Base-by-base conservation (phyloP, 2,113 vertebrate genomes). In the Eurypyga helias region DNA sequence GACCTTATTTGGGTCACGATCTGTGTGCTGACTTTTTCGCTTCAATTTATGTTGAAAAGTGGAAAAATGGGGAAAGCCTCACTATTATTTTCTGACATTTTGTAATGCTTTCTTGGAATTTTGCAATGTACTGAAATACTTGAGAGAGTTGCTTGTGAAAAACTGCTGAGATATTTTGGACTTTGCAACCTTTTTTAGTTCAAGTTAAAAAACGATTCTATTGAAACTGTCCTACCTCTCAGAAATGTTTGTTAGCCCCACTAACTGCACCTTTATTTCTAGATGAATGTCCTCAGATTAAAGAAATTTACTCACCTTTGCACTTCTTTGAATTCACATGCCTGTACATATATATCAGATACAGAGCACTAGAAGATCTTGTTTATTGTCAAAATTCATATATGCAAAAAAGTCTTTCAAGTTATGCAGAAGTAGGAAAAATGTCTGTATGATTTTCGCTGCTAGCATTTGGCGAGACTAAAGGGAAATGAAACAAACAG, bases 381-480 rank as follows among this genome's bases (percentile, higher is more conserved):
- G 29, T 70, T 67, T 88, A 81, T 60, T 93, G 54, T 88, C 51
- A 70, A 80, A 96, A 89, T 95, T 78, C 85, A 87, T 60, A 34
- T 51, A 60, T 87, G 87, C 87, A 89, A 89, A 90, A 64, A 48
- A 58, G 58, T 13, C 85, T 96, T 94, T 73, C 64, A 89, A 78
- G 83, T 90, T 84, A 87, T 64, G 87, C 75, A 93, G 20, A 72
- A 89, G 34, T 34, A 65, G 77, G 91, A 91, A 81, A 72, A 72
- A 82, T 79, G 51, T 85, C 65, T 90, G 62, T 83, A 41, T 36
- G 77, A 58, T 87, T 94, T 93, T 83, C 36, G 80, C 93, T 96
- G 78, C 93, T 90, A 87, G 88, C 77, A 86, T 94, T 98, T 98
- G 96, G 95, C 90, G 52, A 91, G 92, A 93, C 93, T 78, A 81